Evolutionary conservation across 2,888 invertebrate genomes (phyloP), one percentile per base, ranked within the genome.

Genomic region (Apotomis capreana): DNA sequence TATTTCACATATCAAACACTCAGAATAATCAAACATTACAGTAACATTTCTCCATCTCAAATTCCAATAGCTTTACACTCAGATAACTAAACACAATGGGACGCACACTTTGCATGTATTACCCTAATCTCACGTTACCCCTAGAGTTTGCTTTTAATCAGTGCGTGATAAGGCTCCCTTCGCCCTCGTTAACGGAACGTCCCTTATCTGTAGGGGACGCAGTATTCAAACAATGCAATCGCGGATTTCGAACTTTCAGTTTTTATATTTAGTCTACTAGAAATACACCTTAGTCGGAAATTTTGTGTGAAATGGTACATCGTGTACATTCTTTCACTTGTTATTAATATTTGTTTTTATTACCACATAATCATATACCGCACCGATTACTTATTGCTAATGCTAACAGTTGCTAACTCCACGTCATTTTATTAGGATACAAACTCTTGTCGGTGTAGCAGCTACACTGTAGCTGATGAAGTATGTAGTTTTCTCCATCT

Each of bases 111-210:
- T 67, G 49, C 60, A 65, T 60, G 62, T 76, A n/a, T n/a, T n/a
- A 77, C 80, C 82, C 82, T 80, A 79, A 26, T 69, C 73, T 69
- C 74, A 75, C 74, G 74, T 57, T 76, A 76, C 79, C 80, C 87
- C 85, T 84, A 84, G 82, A 86, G 89, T 90, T 91, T 91, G 87
- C 89, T 89, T 91, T 89, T 92, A 92, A 92, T 92, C 92, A 91
- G 91, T 86, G 87, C 86, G 82, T 82, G 91, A 90, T 90, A 89
- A 89, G 82, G 82, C 79, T 84, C 87, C 86, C 67, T 78, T 78
- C 74, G 77, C 82, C 82, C 80, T 82, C 76, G 73, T 69, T 74
- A 74, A 69, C 74, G 74, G 72, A 71, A 70, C 73, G 69, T 78
- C 81, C 83, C 82, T 83, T 86, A 85, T 87, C 88, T 84, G 76